These are phyloP conservation scores for Characodon lateralis DNA, from an alignment of 2,797 vertebrate genomes.

Conservation along the genomic window DNA sequence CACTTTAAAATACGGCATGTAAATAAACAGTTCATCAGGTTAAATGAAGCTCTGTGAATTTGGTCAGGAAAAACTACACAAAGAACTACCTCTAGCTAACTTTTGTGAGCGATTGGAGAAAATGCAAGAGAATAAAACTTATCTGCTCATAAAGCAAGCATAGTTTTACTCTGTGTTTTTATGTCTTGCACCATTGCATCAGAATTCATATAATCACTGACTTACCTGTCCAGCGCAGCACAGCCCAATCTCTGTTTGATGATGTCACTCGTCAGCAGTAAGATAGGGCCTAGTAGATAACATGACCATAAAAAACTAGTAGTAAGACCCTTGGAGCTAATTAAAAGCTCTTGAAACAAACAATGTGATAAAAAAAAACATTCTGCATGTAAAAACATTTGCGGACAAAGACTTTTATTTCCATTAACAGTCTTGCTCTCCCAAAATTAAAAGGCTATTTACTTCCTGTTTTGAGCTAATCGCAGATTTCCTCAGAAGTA, in stretches of 20 bases:
- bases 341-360: background rate
- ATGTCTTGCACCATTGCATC: background rate
- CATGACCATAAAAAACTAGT: background rate
- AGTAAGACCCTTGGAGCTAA: background rate
- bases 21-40: background rate
- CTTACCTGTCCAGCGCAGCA: constrained; percentile 91
- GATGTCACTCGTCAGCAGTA: constrained; percentile 92
- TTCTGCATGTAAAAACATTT: no score
- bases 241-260: constrained; percentile 90
- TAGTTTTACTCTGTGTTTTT: background rate
- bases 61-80: background rate
- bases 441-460: background rate
- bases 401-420: background rate
- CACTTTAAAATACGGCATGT: constrained; percentile 58
- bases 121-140: background rate
- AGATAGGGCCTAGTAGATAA: constrained; percentile 82
- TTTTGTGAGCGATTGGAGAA: background rate
- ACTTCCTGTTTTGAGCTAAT: background rate
- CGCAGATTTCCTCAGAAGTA: background rate
- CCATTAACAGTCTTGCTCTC: background rate
- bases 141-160: background rate
- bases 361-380: background rate
- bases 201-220: background rate
- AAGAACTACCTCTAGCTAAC: background rate
- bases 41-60: background rate